Evolutionary conservation across 2,113 vertebrate species (phyloP).

Genomic region (Meleagris gallopavo): DNA sequence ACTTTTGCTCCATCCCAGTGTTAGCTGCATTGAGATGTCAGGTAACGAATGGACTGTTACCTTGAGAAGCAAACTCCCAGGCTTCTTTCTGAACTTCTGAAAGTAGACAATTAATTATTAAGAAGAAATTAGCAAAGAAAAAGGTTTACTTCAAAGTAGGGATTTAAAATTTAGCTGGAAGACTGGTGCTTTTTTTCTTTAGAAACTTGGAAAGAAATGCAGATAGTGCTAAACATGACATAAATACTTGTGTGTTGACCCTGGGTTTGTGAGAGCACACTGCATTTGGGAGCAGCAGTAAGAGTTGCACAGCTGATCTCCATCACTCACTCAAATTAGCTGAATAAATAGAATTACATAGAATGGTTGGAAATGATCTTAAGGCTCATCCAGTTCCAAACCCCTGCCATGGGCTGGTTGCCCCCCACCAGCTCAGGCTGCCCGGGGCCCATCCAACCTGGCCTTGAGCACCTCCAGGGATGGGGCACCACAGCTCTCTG

Average conservation of each 20-base stretch:
- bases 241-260: not conserved
- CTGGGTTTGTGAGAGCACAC: not conserved
- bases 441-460: not conserved
- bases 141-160: not conserved
- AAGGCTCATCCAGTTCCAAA: not conserved
- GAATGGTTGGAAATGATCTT: not conserved
- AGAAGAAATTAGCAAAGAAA: constrained; percentile 7
- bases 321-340: not conserved
- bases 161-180: not conserved
- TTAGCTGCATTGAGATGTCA: not conserved
- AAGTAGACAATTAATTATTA: constrained; percentile 14
- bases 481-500: not conserved
- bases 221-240: not conserved
- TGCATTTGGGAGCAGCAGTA: not conserved
- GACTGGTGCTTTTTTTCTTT: not conserved
- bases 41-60: not conserved
- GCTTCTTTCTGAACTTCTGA: not conserved
- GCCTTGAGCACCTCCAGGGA: not conserved
- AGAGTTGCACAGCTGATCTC: not conserved
- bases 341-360: not conserved
- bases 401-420: not conserved
- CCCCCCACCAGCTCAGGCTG: not conserved
- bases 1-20: not conserved
- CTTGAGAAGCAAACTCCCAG: not conserved
- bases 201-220: not conserved